Evolutionary conservation across 2,888 invertebrate species (phyloP).

Genomic region (Rhagonycha fulva): DNA sequence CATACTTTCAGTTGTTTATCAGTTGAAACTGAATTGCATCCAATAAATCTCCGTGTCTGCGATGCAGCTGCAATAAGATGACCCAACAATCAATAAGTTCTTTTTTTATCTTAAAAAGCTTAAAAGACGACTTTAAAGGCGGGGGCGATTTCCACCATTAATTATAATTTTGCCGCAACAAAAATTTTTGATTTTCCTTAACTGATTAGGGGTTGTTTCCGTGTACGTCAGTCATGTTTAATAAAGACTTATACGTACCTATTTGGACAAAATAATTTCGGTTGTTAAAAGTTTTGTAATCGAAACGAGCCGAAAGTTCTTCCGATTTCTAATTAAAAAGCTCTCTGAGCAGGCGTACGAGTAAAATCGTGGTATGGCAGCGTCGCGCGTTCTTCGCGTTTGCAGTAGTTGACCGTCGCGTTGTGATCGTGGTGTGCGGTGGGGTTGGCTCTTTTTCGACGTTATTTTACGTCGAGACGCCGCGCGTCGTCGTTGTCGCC

Average conservation of each 20-base stretch:
- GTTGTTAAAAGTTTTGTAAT: conserved; percentile 12
- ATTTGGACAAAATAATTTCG: neutral
- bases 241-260: neutral
- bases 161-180: neutral
- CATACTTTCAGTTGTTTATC: too few species aligned
- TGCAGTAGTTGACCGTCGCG: conserved; percentile 26
- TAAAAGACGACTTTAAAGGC: neutral
- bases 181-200: neutral
- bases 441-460: conserved; percentile 20
- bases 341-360: conserved; percentile 29
- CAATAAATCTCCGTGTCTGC: neutral
- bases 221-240: neutral
- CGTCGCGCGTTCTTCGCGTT: conserved; percentile 22
- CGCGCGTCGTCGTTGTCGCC: conserved; percentile 30
- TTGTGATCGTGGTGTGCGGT: conserved; percentile 22
- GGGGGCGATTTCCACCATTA: too few species aligned
- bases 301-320: conserved; percentile 28
- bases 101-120: neutral
- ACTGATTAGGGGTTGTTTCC: neutral
- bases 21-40: neutral
- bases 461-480: conserved; percentile 34
- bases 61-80: neutral
- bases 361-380: conserved; percentile 14
- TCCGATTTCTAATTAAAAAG: conserved; percentile 31
- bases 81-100: neutral